Evolutionary conservation across 2,113 vertebrate species (phyloP), one percentile per base, ranked within the genome.

Genomic region (Charina bottae): DNA sequence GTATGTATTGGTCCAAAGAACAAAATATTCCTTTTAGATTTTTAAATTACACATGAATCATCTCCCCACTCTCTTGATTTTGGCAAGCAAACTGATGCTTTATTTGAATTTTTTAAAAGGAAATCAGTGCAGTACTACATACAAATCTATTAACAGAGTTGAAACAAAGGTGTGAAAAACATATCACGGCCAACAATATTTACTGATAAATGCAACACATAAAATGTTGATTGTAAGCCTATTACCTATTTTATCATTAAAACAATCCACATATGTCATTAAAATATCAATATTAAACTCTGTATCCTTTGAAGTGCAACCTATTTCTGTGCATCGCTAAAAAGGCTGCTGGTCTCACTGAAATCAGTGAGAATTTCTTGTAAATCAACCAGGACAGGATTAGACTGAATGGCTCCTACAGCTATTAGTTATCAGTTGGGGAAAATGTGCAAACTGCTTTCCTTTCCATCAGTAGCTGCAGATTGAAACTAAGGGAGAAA

Each of bases 401-500:
- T 54, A 55, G 24, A 91, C 24, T 89, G 12, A 6, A 92, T 4
- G 56, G 85, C 1, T 64, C 62, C 0, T 1, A 90, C 28, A 86
- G 6, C n/a, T 15, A 88, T 1, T 1, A 89, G 91, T 91, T 94
- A 13, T 6, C 64, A 53, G 9, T 28, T 87, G 5, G 19, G 93
- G 90, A 58, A 54, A 84, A 64, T 62, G 53, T 24, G 0, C 1
- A 1, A n/a, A 87, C 83, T 90, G 55, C 56, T 78, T 93, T 89
- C 28, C 56, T 60, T 92, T 92, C 62, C 55, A 87, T 83, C 89
- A 94, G 2, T 33, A 42, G 7, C 0, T 0, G 56, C 0, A 87
- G 64, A 72, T 92, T 85, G 46, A 58, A 0, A 64, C 49, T 78
- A 88, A 85, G 54, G 83, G 93, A 85, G 33, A 91, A 83, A 37